phyloP scores from a whole-genome alignment of 2,797 vertebrate genomes.

The Adrianichthys oophorus region DNA sequence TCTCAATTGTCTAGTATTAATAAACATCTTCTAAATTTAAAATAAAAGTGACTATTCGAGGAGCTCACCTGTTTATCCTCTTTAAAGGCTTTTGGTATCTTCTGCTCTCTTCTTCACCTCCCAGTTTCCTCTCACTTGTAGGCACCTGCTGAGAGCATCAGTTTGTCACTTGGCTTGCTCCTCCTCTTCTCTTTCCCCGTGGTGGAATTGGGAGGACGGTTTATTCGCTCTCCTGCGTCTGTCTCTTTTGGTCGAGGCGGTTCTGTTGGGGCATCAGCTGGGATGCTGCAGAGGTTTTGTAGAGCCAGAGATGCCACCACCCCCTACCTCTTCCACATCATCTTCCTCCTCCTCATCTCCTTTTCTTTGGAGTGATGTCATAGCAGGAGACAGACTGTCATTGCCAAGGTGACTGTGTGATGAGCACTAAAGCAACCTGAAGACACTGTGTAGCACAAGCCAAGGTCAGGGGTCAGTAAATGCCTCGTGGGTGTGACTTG shows the following conservation, averaged over 20 bases:
- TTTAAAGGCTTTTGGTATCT: slow-evolving; percentile 46
- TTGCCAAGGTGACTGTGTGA: slow-evolving; percentile 68
- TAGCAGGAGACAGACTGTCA: slow-evolving; percentile 48
- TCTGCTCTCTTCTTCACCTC: slow-evolving; percentile 43
- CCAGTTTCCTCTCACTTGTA: slow-evolving; percentile 72
- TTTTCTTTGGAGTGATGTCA: slow-evolving; percentile 70
- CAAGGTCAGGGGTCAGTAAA: slow-evolving; percentile 39
- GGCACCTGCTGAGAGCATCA: slow-evolving; percentile 80
- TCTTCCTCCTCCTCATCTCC: slow-evolving; percentile 30
- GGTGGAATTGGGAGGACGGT: slow-evolving; percentile 59
- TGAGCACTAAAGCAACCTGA: slow-evolving; percentile 14
- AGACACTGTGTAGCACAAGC: slow-evolving; percentile 25
- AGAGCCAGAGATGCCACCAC: slow-evolving; percentile 37
- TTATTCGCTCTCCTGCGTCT: slow-evolving; percentile 47
- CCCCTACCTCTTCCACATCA: slow-evolving; percentile 6
- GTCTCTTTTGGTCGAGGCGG: slow-evolving; percentile 57
- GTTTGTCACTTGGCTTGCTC: slow-evolving; percentile 67
- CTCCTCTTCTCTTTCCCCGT: slow-evolving; percentile 56
- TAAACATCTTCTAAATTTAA: too few relatives aligned
- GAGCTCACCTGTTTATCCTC: slow-evolving; percentile 53
- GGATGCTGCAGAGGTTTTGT: slow-evolving; percentile 70
- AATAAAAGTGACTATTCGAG: background rate
- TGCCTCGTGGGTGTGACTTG: background rate
- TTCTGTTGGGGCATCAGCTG: slow-evolving; percentile 57
- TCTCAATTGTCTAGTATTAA: background rate